These are phyloP conservation scores for Monoplex corrugatus DNA, from an alignment of 2,888 invertebrate species.

Conservation along the genomic window DNA sequence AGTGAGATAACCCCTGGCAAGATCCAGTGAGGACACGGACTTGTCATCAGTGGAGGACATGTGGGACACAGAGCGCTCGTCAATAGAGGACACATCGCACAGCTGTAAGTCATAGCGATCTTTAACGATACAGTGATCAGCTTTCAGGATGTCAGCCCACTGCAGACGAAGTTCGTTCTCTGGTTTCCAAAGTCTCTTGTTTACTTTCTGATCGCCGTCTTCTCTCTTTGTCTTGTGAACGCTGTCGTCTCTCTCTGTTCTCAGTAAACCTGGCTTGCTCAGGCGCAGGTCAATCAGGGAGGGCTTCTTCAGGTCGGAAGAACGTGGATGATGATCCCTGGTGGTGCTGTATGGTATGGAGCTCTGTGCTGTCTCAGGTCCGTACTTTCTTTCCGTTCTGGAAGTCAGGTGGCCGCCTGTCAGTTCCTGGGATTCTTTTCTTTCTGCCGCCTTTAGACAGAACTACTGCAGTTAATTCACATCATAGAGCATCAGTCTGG, in stretches of 20 bases:
- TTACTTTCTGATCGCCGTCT: not conserved
- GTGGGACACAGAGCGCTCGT: no score
- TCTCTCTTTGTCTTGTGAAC: not conserved
- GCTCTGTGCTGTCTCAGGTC: not conserved
- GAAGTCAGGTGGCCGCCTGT: not conserved
- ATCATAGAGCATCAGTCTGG: not conserved
- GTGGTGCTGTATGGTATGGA: not conserved
- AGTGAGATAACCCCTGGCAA: conserved; percentile 16
- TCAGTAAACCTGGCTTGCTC: not conserved
- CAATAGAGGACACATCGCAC: no score
- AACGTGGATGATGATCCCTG: not conserved
- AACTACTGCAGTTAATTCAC: not conserved
- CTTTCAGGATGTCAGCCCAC: conserved; percentile 17
- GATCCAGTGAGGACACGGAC: conserved; percentile 18
- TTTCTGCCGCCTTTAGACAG: not conserved
- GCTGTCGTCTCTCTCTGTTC: not conserved
- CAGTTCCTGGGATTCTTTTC: not conserved
- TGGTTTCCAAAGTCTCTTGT: not conserved
- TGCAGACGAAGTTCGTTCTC: not conserved
- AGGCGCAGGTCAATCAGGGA: not conserved
- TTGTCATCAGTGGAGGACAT: not conserved
- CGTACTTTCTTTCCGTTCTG: not conserved
- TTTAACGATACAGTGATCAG: not conserved
- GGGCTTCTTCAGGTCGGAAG: no score
- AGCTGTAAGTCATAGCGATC: not conserved